These are phyloP conservation scores for Marcusenius ussheri DNA, from an alignment of 2,113 vertebrate genomes.

Conservation along the genomic window DNA sequence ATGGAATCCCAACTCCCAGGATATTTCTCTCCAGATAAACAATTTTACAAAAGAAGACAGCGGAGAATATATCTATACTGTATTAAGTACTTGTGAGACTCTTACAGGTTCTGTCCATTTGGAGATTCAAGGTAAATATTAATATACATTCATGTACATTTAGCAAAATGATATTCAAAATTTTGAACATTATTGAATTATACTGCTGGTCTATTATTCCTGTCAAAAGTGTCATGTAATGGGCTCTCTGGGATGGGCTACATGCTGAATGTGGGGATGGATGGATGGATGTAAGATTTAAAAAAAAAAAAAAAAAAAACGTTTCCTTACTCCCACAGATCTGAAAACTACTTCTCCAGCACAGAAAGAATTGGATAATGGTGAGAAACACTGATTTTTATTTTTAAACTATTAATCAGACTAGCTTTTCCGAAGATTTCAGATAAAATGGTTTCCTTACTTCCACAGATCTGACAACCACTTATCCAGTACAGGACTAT, in stretches of 20 bases:
- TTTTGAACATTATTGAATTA: neutral
- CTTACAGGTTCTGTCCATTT: accelerated
- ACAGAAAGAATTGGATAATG: too few relatives aligned
- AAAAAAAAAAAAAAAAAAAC: too few relatives aligned
- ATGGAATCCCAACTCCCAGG: neutral
- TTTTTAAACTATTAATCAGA: too few relatives aligned
- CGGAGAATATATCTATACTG: neutral
- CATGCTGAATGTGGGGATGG: neutral
- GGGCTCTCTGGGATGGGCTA: neutral
- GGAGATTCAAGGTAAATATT: too few relatives aligned
- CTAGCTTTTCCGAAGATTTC: neutral
- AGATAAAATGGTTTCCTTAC: neutral
- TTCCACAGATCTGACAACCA: neutral
- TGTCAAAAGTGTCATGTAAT: neutral
- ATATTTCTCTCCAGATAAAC: conserved; percentile 7
- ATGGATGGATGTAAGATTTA: too few relatives aligned
- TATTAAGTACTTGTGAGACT: neutral
- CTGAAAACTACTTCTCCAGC: too few relatives aligned
- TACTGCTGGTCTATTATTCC: neutral
- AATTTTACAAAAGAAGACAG: neutral
- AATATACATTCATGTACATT: neutral
- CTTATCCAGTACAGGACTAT: neutral
- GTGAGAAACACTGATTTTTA: too few relatives aligned
- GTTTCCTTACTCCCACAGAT: too few relatives aligned
- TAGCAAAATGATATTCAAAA: neutral